A percentile compares a stretch with the other conserved stretches of the same genome.
phyloP scores from a whole-genome alignment of 2,797 vertebrate genomes.

The Pelodytes ibericus region DNA sequence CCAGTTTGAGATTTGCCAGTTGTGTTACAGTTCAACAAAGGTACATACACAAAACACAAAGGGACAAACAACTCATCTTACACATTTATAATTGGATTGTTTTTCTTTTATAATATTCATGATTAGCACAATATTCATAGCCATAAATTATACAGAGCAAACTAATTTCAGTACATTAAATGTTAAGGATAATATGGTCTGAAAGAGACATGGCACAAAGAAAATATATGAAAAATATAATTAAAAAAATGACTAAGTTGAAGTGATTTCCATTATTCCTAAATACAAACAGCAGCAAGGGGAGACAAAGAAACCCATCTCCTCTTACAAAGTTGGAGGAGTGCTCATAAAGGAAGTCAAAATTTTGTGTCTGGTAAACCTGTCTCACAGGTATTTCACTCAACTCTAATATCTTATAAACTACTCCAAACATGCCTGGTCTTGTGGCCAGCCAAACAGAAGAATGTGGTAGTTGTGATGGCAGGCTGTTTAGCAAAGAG shows the following conservation, averaged over 20 bases:
- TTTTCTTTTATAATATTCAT: constrained; percentile 70
- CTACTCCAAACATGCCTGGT: background rate
- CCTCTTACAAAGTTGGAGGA: background rate
- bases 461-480: background rate
- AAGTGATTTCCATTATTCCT: constrained; percentile 1
- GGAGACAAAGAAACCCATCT: background rate
- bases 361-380: background rate
- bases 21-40: no score
- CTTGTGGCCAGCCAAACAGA: background rate
- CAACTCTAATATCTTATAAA: background rate
- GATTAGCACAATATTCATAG: constrained; percentile 80
- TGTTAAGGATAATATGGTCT: constrained; percentile 68
- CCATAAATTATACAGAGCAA: constrained; percentile 83
- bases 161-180: constrained; percentile 77
- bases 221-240: constrained; percentile 54
- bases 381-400: background rate
- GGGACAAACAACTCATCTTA: constrained; percentile 47
- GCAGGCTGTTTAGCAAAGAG: no score
- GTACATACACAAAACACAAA: constrained; percentile 12
- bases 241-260: background rate
- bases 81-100: constrained; percentile 76
- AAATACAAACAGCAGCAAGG: background rate
- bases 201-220: constrained; percentile 66
- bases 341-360: background rate
- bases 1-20: no score